These are phyloP conservation scores for Thinocorus orbignyianus DNA, from an alignment of 2,113 vertebrate genomes.

Conservation along the genomic window DNA sequence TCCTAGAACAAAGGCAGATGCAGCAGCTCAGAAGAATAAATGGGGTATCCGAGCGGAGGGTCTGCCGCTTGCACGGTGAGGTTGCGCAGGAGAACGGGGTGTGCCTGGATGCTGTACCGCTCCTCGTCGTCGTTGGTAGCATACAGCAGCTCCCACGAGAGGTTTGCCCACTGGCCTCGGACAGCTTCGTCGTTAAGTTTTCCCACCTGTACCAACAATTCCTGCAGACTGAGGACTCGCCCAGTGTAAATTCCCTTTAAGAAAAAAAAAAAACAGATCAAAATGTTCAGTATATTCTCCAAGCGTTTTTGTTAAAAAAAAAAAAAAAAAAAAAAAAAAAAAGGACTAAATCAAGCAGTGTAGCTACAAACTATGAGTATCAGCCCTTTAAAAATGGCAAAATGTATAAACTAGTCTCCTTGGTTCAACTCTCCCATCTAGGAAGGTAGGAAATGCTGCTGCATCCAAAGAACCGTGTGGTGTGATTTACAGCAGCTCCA, in stretches of 20 bases:
- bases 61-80: slow-evolving; percentile 94
- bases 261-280: neutral
- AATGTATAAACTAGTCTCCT: neutral
- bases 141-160: slow-evolving; percentile 98
- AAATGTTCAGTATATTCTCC: accelerated
- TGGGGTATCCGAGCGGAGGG: slow-evolving; percentile 93
- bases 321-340: too few species aligned
- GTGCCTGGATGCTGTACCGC: slow-evolving; percentile 96
- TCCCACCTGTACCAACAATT: slow-evolving; percentile 88
- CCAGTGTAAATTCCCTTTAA: slow-evolving; percentile 91
- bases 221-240: slow-evolving; percentile 91
- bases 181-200: slow-evolving; percentile 89
- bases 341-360: neutral
- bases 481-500: neutral
- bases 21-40: slow-evolving; percentile 90
- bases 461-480: neutral
- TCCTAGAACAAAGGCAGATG: slow-evolving; percentile 85
- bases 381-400: neutral
- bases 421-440: neutral
- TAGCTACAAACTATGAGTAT: neutral
- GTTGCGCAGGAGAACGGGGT: slow-evolving; percentile 91
- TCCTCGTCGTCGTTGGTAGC: slow-evolving; percentile 97
- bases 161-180: slow-evolving; percentile 95
- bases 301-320: neutral
- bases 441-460: neutral